Base-by-base conservation (phyloP, 2,888 invertebrate genomes). In the Dryocosmus kuriphilus region DNA sequence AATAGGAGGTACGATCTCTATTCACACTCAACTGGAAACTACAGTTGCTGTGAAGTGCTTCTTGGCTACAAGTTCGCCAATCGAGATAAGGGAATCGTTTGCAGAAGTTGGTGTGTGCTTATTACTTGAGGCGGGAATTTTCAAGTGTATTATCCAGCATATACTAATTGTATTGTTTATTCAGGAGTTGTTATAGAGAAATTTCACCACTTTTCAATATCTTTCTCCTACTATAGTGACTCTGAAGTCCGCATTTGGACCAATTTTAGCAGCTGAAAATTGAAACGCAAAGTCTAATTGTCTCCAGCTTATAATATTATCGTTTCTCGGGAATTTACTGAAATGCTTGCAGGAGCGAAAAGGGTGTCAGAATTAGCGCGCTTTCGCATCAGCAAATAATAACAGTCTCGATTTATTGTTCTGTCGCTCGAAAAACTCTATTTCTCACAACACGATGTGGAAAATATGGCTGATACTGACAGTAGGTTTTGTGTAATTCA, bases 51-150 rank as follows among this genome's bases (percentile, higher is more conserved):
- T 67, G 67, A n/a, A 30, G 27, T 46, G 46, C 30, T 67, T 16
- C 27, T 46, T 67, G 14, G 46, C 46, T 67, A 16, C 19, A 51
- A 67, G n/a, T 46, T 46, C 30, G 16, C 27, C 27, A 8, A 51
- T 67, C 9, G 30, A 67, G 67, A 67, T 67, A 67, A 19, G 46
- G 8, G 27, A 67, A 67, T 27, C 41, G 19, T 27, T 27, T 30
- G 41, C 27, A 46, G 24, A 65, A 65, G 46, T 67, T 67, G 9
- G 24, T n/a, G 30, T 24, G 16, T 41, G 35, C 63, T 65, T 24
- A 6, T 65, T 65, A 22, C 11, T 16, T 55, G 27, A 41, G 14
- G 38, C n/a, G 22, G 4, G 19, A 27, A 67, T 46, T 67, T 27
- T 46, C 46, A 27, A 67, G 67, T 67, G 27, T 55, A 67, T 27